These are phyloP conservation scores for Erinaceus europaeus DNA, from an alignment of 2,113 vertebrate genomes.

Conservation along the genomic window DNA sequence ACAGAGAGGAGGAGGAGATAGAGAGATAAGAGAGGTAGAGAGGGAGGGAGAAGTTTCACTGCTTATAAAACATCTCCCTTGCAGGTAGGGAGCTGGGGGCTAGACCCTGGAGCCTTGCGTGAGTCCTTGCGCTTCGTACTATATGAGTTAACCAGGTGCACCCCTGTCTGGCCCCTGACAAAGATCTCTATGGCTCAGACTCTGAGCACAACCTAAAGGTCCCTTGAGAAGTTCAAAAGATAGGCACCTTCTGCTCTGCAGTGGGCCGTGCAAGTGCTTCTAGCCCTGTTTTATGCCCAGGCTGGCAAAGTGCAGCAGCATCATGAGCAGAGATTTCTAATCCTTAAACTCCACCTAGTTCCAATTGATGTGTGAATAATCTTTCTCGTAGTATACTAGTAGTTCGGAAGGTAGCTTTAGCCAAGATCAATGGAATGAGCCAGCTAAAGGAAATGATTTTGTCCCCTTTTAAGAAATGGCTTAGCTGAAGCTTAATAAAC, in stretches of 20 bases:
- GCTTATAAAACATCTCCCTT: too few relatives aligned
- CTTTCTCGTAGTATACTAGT: constrained; percentile 46
- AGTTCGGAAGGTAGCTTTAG: constrained; percentile 18
- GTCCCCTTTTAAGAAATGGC: constrained; percentile 57
- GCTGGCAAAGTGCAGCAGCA: constrained; percentile 19
- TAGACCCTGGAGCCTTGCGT: too few relatives aligned
- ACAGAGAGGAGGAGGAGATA: too few relatives aligned
- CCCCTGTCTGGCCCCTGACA: too few relatives aligned
- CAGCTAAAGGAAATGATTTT: constrained; percentile 49
- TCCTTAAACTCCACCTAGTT: constrained; percentile 33
- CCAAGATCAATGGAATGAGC: constrained; percentile 64
- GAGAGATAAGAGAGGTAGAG: too few relatives aligned
- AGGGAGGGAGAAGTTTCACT: too few relatives aligned
- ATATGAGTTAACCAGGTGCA: too few relatives aligned
- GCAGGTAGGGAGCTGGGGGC: too few relatives aligned
- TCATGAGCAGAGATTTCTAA: constrained; percentile 61
- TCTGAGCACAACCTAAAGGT: background rate
- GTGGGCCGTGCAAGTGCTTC: constrained; percentile 5
- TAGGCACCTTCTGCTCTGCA: background rate
- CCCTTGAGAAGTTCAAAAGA: background rate
- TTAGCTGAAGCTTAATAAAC: constrained; percentile 67
- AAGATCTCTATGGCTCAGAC: background rate
- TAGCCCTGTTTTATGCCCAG: background rate
- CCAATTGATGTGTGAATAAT: constrained; percentile 58
- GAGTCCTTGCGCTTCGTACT: too few relatives aligned